Percentiles rank a stretch among this genome's conserved stretches.
Evolutionary conservation across 2,113 vertebrate genomes (phyloP).

Genomic region (Thinocorus orbignyianus): DNA sequence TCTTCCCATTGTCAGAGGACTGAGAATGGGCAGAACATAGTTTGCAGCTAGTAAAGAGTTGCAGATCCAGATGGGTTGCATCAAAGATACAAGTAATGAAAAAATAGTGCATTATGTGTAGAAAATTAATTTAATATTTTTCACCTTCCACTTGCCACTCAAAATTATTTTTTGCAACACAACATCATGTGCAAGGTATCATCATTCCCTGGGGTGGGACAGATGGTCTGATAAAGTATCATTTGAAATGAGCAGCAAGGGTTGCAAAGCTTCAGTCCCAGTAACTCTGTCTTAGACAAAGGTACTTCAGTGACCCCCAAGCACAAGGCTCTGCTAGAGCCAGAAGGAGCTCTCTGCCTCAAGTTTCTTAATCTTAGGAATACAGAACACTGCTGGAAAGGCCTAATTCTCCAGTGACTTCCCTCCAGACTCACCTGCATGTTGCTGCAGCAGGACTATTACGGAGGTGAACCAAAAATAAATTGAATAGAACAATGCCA

Average conservation of each 20-base stretch:
- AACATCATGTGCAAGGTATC: background rate
- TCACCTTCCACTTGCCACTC: constrained; percentile 1
- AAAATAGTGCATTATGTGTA: background rate
- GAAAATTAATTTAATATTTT: background rate
- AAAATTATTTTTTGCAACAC: constrained; percentile 14
- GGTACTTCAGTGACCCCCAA: background rate
- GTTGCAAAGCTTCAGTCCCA: background rate
- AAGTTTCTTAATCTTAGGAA: background rate
- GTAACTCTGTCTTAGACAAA: background rate
- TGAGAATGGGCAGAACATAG: background rate
- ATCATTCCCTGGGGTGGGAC: background rate
- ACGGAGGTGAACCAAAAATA: background rate
- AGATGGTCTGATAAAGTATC: rapidly evolving
- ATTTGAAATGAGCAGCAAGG: background rate
- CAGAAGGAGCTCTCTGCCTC: background rate
- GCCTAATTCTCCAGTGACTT: background rate
- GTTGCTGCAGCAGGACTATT: background rate
- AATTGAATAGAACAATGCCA: background rate
- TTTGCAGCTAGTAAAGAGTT: background rate
- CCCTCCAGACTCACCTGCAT: background rate
- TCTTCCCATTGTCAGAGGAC: background rate
- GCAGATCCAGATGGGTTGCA: background rate
- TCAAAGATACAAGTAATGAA: background rate
- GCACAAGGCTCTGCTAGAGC: background rate
- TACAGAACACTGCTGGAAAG: background rate